Evolutionary conservation across 2,113 vertebrate species (phyloP), one percentile per base, ranked within the genome.

Genomic region (Stegostoma tigrinum): DNA sequence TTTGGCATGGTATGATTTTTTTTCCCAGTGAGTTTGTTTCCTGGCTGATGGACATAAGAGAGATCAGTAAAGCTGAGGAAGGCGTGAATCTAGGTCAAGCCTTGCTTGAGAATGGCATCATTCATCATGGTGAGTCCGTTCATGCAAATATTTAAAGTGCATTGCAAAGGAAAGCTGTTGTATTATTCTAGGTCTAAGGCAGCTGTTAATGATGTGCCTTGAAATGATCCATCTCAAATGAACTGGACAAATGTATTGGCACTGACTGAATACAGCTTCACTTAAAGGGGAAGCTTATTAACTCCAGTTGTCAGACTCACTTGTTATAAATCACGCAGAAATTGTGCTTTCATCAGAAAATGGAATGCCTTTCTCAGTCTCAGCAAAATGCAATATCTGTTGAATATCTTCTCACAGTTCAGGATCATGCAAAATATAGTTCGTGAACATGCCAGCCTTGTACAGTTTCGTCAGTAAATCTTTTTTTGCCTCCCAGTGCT

Each of bases 21-120:
- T 89, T 96, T 96, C 96, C 96, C 98, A 99, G 99, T 95, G 99
- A 99, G 97, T 99, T 99, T 96, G 99, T 99, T 0, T 97, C 99
- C 5, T 99, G 99, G 99, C 98, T 99, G 96, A 98, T 98, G 68
- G 99, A 99, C 96, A 99, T 98, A 5, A 99, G 99, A 42, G 99
- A 99, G 97, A 99, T 99, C 98, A 99, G 98, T 97, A 99, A 99
- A 97, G 97, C 98, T 0, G 99, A 99, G 66, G 99, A 99, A 97
- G 99, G 99, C 1, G 98, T 99, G 96, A 99, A 99, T 97, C 96
- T 99, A 97, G 99, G 99, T 96, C 99, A 99, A 96, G 99, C 99
- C 3, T 97, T 99, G 48, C 83, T 99, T 97, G 99, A 99, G 97
- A 99, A 99, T 1, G 99, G 99, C 86, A 99, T 99, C 95, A 99